Base-by-base conservation (phyloP, 1,140 invertebrate species). In the Hylyphantes graminicola region DNA sequence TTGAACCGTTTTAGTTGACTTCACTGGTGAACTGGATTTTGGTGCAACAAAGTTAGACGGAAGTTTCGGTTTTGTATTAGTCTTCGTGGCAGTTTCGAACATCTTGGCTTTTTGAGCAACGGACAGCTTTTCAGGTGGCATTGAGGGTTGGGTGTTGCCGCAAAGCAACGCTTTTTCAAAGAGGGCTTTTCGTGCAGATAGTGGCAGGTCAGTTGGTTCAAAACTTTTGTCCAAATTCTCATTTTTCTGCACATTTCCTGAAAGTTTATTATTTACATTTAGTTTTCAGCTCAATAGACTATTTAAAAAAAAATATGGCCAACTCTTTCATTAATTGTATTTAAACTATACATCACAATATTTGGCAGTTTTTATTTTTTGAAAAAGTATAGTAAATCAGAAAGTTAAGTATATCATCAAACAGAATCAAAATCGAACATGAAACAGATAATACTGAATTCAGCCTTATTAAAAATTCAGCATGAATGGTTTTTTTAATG, bases 181-280 rank as follows among this genome's bases (percentile, higher is more conserved):
- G 17, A 87, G 86, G 13, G 88, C 89, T 86, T 87, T 88, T 57
- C 89, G 88, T 21, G 87, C 87, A n/a, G 89, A 88, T 35, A 90
- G 86, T 10, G 89, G 86, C 59, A 88, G 65, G 5, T 86, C 79
- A 13, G 87, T 67, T 12, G 87, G 87, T 59, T 87, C 87, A 48
- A 80, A 59, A 17, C 67, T 70, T 17, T 72, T 17, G 35, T 79
- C 50, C 17, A 77, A 54, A 59, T 19, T 55, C 7, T 72, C 67
- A 67, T 77, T 13, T 2, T 80, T 15, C 7, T 53, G 68, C 65
- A 55, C 19, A 61, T 68, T 12, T 35, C 3, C 12, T 7, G 65
- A 10, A 55, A 78, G 10, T 9, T 15, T 57, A 19, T 12, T 50
- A 21, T 51, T 59, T n/a, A 67, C 10, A 12, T 10, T 35, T 48